Conservation (phyloP, 2,113 vertebrate species). For the Hymenochirus boettgeri region DNA sequence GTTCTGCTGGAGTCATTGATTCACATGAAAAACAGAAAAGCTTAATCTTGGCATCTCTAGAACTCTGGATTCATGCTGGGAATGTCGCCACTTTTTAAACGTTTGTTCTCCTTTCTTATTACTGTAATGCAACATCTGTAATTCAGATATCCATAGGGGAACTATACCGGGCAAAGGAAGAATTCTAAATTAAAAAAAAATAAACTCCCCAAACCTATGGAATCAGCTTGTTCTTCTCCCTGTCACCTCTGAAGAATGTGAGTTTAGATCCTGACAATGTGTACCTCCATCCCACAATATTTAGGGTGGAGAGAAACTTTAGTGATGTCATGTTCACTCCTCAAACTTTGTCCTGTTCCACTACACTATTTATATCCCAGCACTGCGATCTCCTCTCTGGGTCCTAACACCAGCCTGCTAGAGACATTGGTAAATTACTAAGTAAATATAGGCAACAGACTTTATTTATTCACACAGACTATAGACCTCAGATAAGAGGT, state of each 20-base stretch:
- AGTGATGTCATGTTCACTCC: constrained; percentile 69
- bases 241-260: constrained; percentile 34
- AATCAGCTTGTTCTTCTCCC: constrained; percentile 21
- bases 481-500: not conserved
- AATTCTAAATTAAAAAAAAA: no score
- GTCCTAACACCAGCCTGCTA: constrained; percentile 57
- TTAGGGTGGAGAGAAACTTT: constrained; percentile 66
- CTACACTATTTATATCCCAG: constrained; percentile 56
- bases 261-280: constrained; percentile 35
- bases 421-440: constrained; percentile 26
- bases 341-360: constrained; percentile 54
- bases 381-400: constrained; percentile 51
- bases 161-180: constrained; percentile 5
- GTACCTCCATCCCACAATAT: constrained; percentile 50
- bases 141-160: constrained; percentile 13
- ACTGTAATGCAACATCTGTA: constrained; percentile 2
- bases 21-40: not conserved
- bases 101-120: not conserved
- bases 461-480: no score
- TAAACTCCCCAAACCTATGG: not conserved
- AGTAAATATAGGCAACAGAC: constrained; percentile 20
- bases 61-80: not conserved
- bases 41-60: constrained; percentile 1
- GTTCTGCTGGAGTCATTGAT: constrained; percentile 18
- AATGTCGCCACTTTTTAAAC: not conserved